Base-by-base conservation (phyloP, 35 echinoderm and acorn worm species). In the Ophioderma brevispina region DNA sequence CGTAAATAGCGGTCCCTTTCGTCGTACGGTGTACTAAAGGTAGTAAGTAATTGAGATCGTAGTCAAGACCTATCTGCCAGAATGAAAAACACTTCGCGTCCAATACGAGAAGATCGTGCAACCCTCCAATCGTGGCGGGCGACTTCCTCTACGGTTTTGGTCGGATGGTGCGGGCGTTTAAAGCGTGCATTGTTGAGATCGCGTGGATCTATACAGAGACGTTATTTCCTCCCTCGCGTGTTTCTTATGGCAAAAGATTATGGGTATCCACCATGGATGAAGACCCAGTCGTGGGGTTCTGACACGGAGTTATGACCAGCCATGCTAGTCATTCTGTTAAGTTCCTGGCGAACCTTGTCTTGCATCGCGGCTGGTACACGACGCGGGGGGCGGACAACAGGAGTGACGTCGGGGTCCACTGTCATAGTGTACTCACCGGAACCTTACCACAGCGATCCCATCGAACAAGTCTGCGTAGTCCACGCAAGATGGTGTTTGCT, bases 211-310 rank as follows among this genome's bases (percentile, higher is more conserved):
- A 84, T 76, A 38, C 55, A 90, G 13, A 82, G 6, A 21, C 37
- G 31, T 5, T 76, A 19, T 35, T 81, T 32, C 23, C 36, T 35
- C 32, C 41, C 38, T 25, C 70, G 81, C 36, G 81, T 89, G 31
- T n/a, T n/a, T n/a, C n/a, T n/a, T n/a, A n/a, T n/a, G n/a, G n/a
- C n/a, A n/a, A n/a, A n/a, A n/a, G n/a, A n/a, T 82, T 89, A 8
- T 80, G 33, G 0, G 77, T 42, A 17, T 30, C 32, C 1, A 87
- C 85, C 55, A 77, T 87, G 1, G 87, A 80, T 18, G 78, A 46
- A n/a, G 23, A 80, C 40, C 43, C 79, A 63, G 15, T 89, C 87
- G 28, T 78, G 81, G 21, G 79, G 87, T 28, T 89, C 87, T 28
- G 32, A 63, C 0, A 89, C 55, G 30, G 77, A 78, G 4, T 10